phyloP scores from a whole-genome alignment of 2,797 vertebrate species.

The Ctenopoma kingsleyae region DNA sequence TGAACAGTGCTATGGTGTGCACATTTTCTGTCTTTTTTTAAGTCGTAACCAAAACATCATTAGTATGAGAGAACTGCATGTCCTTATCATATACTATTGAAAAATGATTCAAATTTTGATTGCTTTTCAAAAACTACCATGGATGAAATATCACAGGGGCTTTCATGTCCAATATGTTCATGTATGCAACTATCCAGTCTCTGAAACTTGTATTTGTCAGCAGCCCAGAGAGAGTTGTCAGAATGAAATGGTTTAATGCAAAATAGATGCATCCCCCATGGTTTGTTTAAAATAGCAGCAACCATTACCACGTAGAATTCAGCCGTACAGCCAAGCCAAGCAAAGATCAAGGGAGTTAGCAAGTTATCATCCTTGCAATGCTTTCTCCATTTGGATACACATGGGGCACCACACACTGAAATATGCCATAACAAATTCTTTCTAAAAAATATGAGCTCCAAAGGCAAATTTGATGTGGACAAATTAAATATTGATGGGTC shows the following conservation, averaged over 20 bases:
- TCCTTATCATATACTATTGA: not conserved
- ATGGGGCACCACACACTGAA: conserved; percentile 55
- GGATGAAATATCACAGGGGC: conserved; percentile 46
- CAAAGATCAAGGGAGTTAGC: conserved; percentile 76
- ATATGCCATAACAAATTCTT: conserved; percentile 66
- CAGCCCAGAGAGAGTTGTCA: conserved; percentile 67
- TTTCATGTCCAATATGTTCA: conserved; percentile 50
- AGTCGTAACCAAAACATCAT: conserved; percentile 2
- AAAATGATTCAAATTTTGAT: conserved; percentile 4
- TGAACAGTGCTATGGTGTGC: not conserved
- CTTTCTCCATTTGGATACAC: conserved; percentile 71
- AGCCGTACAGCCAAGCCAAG: conserved; percentile 52
- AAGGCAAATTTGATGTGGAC: conserved; percentile 73
- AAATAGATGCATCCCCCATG: conserved; percentile 79
- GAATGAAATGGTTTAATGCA: conserved; percentile 79
- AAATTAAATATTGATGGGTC: conserved; percentile 80
- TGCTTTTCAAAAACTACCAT: conserved; percentile 1
- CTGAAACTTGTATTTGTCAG: conserved; percentile 75
- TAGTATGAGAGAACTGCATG: conserved; percentile 1
- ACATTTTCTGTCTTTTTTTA: conserved; percentile 2
- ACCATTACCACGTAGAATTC: conserved; percentile 68
- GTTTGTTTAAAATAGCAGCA: conserved; percentile 81
- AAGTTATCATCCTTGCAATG: conserved; percentile 67
- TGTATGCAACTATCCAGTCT: conserved; percentile 45
- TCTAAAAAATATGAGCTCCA: conserved; percentile 72